Evolutionary conservation across 2,888 invertebrate genomes (phyloP).

Genomic region (Chloroclysta siterata): DNA sequence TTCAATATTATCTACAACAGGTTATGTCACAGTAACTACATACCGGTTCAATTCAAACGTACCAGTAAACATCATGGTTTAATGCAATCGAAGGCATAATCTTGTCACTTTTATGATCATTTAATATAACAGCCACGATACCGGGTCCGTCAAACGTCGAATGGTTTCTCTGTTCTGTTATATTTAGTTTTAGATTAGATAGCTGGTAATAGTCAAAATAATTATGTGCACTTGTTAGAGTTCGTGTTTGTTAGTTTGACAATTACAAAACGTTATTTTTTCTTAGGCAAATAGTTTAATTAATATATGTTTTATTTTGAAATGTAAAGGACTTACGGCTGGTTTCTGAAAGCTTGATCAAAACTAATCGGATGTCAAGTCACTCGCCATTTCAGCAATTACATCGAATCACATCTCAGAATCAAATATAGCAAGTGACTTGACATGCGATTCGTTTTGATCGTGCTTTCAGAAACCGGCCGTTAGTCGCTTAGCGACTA

Average conservation of each 20-base stretch:
- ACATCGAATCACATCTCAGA: no score
- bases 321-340: no score
- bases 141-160: slow-evolving; percentile 31
- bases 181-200: background rate
- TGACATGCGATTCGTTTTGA: no score
- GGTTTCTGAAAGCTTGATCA: no score
- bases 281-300: background rate
- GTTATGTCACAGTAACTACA: slow-evolving; percentile 24
- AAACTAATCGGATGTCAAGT: no score
- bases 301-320: no score
- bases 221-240: background rate
- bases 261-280: background rate
- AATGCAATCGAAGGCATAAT: slow-evolving; percentile 34
- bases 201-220: background rate
- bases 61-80: slow-evolving; percentile 38
- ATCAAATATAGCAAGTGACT: no score
- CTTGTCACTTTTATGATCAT: slow-evolving; percentile 43
- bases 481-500: no score
- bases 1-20: slow-evolving; percentile 34
- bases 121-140: slow-evolving; percentile 37
- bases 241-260: background rate
- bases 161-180: slow-evolving; percentile 11
- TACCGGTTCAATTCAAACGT: slow-evolving; percentile 36
- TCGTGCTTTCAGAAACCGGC: no score
- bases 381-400: no score